Evolutionary conservation across 2,113 vertebrate genomes (phyloP).

Genomic region (Podocnemis expansa): DNA sequence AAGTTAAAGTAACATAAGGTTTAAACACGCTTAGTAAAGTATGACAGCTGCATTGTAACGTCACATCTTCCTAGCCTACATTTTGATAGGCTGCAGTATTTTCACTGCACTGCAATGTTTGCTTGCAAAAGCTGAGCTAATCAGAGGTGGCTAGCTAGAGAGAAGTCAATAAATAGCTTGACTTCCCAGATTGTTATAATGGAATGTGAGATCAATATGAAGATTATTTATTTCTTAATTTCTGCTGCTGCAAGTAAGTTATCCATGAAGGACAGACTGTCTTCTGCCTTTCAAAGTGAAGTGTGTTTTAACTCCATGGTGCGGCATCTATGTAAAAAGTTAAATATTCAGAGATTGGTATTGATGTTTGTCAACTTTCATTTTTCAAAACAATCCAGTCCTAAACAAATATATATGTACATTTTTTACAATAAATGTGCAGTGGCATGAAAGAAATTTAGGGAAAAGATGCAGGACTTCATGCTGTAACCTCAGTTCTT

Average conservation of each 20-base stretch:
- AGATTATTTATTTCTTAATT: conserved; percentile 55
- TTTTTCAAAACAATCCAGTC: conserved; percentile 23
- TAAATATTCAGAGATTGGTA: background rate
- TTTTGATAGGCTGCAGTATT: conserved; percentile 51
- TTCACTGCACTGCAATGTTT: conserved; percentile 47
- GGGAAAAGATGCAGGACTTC: background rate
- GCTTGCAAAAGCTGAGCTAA: conserved; percentile 67
- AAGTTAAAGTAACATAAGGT: conserved; percentile 61
- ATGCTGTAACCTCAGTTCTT: background rate
- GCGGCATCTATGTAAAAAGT: background rate
- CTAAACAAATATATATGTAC: background rate
- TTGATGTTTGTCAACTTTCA: background rate
- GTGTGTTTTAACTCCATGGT: background rate
- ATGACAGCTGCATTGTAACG: conserved; percentile 68
- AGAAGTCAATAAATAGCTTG: conserved; percentile 76
- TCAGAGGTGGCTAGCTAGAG: conserved; percentile 69
- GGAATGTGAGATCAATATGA: conserved; percentile 71
- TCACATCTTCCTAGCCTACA: conserved; percentile 72
- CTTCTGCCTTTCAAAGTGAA: conserved; percentile 12
- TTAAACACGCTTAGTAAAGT: conserved; percentile 46
- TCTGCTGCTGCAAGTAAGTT: conserved; percentile 33
- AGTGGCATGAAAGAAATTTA: background rate
- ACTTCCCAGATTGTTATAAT: conserved; percentile 61
- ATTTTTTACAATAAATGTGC: background rate
- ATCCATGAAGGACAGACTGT: conserved; percentile 45